Conservation (phyloP, 2,113 vertebrate species). For the Pogona vitticeps region DNA sequence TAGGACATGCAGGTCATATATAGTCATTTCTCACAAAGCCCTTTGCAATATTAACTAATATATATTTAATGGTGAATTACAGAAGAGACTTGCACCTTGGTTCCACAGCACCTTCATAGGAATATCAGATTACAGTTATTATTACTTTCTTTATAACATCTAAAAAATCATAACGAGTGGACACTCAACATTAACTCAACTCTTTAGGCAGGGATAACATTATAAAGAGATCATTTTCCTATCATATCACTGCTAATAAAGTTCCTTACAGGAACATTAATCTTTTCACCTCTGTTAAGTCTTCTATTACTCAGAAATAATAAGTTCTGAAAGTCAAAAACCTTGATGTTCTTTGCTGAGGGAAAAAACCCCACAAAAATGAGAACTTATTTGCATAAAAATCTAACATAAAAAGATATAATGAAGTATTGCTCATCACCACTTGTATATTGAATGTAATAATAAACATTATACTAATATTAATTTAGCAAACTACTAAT, state of each 20-base stretch:
- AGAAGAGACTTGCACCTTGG: constrained; percentile 12
- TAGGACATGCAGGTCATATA: neutral
- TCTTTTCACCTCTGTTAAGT: constrained; percentile 37
- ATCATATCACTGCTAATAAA: constrained; percentile 2
- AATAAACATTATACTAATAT: neutral
- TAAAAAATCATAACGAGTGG: constrained; percentile 25
- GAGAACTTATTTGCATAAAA: constrained; percentile 16
- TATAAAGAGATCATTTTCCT: constrained; percentile 20
- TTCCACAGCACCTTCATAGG: constrained; percentile 7
- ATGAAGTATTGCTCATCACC: constrained; percentile 5
- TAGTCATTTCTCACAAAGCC: neutral
- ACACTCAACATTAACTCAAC: constrained; percentile 5
- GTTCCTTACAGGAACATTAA: constrained; percentile 3
- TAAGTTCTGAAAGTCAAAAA: constrained; percentile 22
- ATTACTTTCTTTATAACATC: constrained; percentile 32
- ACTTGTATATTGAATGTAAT: neutral
- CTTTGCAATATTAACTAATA: constrained; percentile 19
- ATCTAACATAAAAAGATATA: neutral
- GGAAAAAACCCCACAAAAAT: neutral
- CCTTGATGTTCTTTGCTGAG: neutral
- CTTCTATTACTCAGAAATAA: neutral
- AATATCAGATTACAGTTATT: constrained; percentile 13
- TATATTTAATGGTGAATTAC: constrained; percentile 9
- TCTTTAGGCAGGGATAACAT: constrained; percentile 29
- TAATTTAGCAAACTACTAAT: neutral